Evolutionary conservation across 2,888 invertebrate species (phyloP), one percentile per base, ranked within the genome.

Genomic region (Aricia artaxerxes): DNA sequence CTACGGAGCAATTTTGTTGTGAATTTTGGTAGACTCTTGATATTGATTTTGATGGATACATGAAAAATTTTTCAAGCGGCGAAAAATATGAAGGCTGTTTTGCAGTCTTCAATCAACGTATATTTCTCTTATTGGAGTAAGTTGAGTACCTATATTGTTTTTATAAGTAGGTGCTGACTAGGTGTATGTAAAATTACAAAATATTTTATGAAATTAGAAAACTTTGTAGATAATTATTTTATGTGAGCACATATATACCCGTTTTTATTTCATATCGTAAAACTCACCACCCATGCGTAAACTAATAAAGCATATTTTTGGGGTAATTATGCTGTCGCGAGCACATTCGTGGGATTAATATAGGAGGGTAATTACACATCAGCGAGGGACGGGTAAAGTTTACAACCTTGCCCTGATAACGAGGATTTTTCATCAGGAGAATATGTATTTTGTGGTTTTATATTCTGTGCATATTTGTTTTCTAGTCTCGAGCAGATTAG

Each of bases 271-370:
- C 64, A 13, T 31, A 61, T 35, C 69, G 0, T 16, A 69, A 69
- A 69, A 69, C 3, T 5, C 16, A 4, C 3, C n/a, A 61, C 31
- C 64, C 35, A 5, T 2, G 13, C 69, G 35, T 69, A 38, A 69
- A 69, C 35, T 69, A 69, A 69, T 38, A 69, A 38, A 38, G 69
- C 69, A 69, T 69, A 69, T 69, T 69, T 69, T 69, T 69, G 38
- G 13, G 69, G 38, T 69, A 38, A 69, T 69, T 69, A 35, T 16
- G 13, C 69, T 13, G 35, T 69, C 69, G 35, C 4, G 69, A 38
- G 69, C 69, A 35, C 35, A 69, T 69, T 69, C 16, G 35, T 24
- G 4, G 69, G 69, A 69, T 69, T 69, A 69, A 69, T 69, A 38
- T 69, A 16, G 13, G 13, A 69, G 69, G 69, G 69, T 38, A 69